phyloP scores from a whole-genome alignment of 1,140 invertebrate genomes.

The Bemisia tabaci region DNA sequence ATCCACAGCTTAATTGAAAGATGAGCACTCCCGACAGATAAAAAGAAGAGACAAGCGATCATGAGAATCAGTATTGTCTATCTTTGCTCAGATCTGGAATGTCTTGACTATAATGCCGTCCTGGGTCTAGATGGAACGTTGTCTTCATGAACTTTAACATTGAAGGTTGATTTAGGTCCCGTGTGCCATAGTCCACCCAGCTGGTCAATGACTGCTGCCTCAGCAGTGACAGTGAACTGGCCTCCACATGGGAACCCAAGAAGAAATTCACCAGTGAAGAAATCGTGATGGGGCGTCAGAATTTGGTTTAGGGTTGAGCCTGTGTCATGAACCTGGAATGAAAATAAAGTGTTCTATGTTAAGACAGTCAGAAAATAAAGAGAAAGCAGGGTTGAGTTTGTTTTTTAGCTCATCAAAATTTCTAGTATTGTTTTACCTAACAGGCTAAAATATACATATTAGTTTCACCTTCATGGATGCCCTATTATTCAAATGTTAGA shows the following conservation, averaged over 20 bases:
- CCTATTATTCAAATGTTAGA: too few relatives aligned
- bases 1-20: too few relatives aligned
- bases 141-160: conserved; percentile 58
- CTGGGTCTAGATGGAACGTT: background rate
- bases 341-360: conserved; percentile 4
- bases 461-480: too few relatives aligned
- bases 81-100: too few relatives aligned
- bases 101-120: background rate
- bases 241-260: conserved; percentile 36
- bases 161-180: conserved; percentile 48
- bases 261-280: conserved; percentile 64
- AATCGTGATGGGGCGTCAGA: conserved; percentile 60
- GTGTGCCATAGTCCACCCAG: conserved; percentile 58
- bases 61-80: too few relatives aligned
- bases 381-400: too few relatives aligned
- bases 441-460: too few relatives aligned
- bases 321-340: conserved; percentile 30
- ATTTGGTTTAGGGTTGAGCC: conserved; percentile 43
- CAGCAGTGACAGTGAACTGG: conserved; percentile 46
- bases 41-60: too few relatives aligned
- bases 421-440: too few relatives aligned
- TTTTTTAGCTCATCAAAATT: too few relatives aligned
- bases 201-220: conserved; percentile 56
- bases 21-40: too few relatives aligned
- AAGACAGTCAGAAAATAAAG: conserved; percentile 7